Evolutionary conservation across 1,140 invertebrate genomes (phyloP).

Genomic region (Caenorhabditis briggsae): DNA sequence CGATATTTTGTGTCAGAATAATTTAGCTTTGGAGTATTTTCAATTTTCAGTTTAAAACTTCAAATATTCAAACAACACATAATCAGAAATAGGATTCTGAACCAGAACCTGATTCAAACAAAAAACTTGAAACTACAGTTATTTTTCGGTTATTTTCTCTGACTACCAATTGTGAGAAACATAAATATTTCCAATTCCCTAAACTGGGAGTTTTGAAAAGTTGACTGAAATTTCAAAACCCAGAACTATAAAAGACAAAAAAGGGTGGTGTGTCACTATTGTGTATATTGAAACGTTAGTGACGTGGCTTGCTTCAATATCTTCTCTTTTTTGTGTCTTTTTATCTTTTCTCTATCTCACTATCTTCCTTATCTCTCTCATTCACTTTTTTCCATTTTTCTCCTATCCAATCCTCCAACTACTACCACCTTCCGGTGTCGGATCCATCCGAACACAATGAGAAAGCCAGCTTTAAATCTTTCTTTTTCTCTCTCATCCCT

Average conservation of each 20-base stretch:
- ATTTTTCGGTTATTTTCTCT: neutral
- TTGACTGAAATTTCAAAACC: no score
- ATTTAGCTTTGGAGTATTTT: no score
- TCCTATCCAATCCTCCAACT: neutral
- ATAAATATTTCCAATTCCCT: no score
- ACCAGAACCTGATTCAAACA: neutral
- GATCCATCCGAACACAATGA: conserved; percentile 26
- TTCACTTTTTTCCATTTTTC: neutral
- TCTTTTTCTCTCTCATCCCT: neutral
- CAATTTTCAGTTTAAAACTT: no score
- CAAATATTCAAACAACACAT: no score
- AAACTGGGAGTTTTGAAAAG: no score
- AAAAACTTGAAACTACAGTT: neutral
- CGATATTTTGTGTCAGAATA: no score
- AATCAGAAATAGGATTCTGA: no score
- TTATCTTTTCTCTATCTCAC: neutral
- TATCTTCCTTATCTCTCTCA: neutral
- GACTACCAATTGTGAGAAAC: no score
- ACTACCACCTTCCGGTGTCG: conserved; percentile 36
- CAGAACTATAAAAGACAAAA: no score
- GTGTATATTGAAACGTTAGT: conserved; percentile 13
- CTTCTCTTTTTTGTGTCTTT: neutral
- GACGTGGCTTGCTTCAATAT: neutral
- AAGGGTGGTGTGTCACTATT: neutral
- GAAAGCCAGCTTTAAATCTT: neutral